These are phyloP conservation scores for Nycticryphes semicollaris DNA, from an alignment of 2,113 vertebrate species.

Conservation along the genomic window DNA sequence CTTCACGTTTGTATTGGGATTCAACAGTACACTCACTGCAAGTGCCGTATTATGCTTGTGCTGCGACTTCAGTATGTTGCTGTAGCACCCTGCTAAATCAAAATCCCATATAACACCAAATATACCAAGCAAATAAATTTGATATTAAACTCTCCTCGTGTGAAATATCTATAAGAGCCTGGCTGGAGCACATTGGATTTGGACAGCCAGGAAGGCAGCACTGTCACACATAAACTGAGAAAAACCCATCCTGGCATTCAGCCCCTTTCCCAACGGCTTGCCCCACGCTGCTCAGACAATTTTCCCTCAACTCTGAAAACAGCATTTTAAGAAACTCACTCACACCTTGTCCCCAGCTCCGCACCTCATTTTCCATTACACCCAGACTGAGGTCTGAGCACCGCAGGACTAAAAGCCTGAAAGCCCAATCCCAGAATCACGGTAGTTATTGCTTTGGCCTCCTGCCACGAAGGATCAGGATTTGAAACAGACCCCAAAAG, in stretches of 20 bases:
- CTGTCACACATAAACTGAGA: neutral
- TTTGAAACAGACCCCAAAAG: neutral
- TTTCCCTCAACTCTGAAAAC: neutral
- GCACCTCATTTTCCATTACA: rapidly evolving
- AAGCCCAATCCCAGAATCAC: neutral
- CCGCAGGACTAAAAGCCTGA: neutral
- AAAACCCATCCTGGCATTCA: neutral
- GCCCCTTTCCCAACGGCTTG: neutral
- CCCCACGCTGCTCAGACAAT: rapidly evolving
- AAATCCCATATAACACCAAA: neutral
- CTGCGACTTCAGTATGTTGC: neutral
- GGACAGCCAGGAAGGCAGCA: neutral
- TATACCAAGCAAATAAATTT: neutral
- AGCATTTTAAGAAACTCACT: rapidly evolving
- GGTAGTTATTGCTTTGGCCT: neutral
- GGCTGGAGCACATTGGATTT: rapidly evolving
- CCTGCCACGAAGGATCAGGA: neutral
- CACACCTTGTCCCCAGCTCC: neutral
- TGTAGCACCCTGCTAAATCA: neutral
- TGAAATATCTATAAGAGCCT: neutral
- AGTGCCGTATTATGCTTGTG: neutral
- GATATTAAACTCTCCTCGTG: rapidly evolving
- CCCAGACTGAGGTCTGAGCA: neutral
- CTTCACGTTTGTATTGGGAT: neutral
- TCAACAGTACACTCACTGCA: neutral